Evolutionary conservation across 2,113 vertebrate genomes (phyloP).

Genomic region (Chlamydotis undulata): DNA sequence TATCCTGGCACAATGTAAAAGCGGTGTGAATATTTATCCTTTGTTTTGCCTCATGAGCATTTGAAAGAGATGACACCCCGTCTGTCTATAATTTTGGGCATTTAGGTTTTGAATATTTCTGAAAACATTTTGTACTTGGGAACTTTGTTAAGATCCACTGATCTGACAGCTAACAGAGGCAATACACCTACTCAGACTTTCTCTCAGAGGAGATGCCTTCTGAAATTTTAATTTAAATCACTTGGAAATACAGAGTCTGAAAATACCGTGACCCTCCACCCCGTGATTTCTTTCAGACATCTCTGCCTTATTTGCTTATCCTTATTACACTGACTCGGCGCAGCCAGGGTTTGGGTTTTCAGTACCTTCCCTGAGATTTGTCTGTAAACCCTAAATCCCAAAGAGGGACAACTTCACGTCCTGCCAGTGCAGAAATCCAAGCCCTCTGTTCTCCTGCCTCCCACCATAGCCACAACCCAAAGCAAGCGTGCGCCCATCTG

Average conservation of each 20-base stretch:
- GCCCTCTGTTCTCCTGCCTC: not conserved
- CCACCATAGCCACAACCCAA: fast-evolving
- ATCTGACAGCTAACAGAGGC: not conserved
- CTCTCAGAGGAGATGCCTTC: not conserved
- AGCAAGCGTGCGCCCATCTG: fast-evolving
- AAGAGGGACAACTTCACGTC: too few relatives aligned
- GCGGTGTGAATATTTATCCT: not conserved
- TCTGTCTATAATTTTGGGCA: not conserved
- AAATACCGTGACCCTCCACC: not conserved
- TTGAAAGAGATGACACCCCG: not conserved
- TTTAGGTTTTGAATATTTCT: not conserved
- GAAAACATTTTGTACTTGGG: not conserved
- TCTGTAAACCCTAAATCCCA: not conserved
- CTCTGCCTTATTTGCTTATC: not conserved
- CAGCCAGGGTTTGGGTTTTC: not conserved
- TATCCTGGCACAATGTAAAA: not conserved
- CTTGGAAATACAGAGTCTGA: not conserved
- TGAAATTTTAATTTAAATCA: not conserved
- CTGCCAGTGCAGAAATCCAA: not conserved
- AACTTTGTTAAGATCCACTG: not conserved
- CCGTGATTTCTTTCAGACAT: not conserved
- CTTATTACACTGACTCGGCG: not conserved
- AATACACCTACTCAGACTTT: not conserved
- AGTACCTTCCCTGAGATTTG: not conserved
- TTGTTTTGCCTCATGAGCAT: not conserved